Evolutionary conservation across 2,888 invertebrate species (phyloP), one percentile per base, ranked within the genome.

Genomic region (Allophyes oxyacanthae): DNA sequence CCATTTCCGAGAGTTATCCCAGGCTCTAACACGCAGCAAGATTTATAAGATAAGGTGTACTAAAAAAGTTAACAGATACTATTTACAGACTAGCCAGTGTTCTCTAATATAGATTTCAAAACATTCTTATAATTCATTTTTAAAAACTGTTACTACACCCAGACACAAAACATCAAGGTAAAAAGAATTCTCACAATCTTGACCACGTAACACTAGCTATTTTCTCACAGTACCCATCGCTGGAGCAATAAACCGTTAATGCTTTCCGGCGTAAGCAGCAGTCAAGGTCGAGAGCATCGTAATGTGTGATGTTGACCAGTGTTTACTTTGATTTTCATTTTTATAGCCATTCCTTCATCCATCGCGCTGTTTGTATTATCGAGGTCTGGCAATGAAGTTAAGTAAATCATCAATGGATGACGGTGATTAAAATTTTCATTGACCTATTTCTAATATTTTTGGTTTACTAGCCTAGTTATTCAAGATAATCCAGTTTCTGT

Each of bases 221-320:
- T 66, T 66, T 66, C 61, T 61, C 50, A 32, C 54, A 26, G n/a
- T 30, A n/a, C 14, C 46, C 66, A 43, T 50, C 60, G 43, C 50
- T 61, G 46, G 55, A 37, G 55, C 51, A 54, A 58, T 72, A 65
- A 72, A 72, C 60, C 38, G 49, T 69, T 72, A 59, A 72, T 56
- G 56, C 46, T 53, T 69, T 72, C 72, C 72, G 58, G 62, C 26
- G 52, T 37, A 32, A 52, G 45, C 55, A 59, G 56, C 53, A 55
- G 52, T 57, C 64, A 72, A 72, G 72, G 72, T 64, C 40, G 20
- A n/a, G 2, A 40, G 9, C 14, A 30, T 59, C 60, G 32, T 66
- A 43, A 66, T 45, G n/a, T 42, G 49, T 42, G 15, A 40, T 50
- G 46, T 36, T 40, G 36, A 26, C 25, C 40, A 56, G 33, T 40